Conservation (phyloP, 2,113 vertebrate species). For the Corythaeola cristata region DNA sequence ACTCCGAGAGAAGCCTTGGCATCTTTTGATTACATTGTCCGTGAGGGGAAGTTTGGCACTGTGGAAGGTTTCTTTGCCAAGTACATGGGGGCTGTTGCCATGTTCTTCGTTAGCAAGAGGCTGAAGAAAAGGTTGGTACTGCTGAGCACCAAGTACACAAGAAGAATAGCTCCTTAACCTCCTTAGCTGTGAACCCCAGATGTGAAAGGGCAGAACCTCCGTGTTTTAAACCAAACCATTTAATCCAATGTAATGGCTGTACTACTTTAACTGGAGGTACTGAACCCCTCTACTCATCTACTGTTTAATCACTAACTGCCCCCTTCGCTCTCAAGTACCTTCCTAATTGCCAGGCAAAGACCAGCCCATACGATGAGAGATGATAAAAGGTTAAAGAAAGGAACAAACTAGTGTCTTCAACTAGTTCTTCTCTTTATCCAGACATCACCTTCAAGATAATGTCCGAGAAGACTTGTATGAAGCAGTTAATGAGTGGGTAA, state of each 20-base stretch:
- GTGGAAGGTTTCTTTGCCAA: slow-evolving; percentile 92
- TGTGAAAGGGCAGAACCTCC: background rate
- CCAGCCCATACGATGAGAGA: background rate
- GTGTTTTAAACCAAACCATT: background rate
- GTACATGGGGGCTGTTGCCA: slow-evolving; percentile 90
- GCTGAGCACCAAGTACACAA: background rate
- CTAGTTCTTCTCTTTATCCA: slow-evolving; percentile 37
- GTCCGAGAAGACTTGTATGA: slow-evolving; percentile 92
- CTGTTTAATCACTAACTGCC: background rate
- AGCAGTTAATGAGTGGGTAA: slow-evolving; percentile 89
- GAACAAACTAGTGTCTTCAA: background rate
- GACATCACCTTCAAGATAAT: slow-evolving; percentile 88
- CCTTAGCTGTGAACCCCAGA: background rate
- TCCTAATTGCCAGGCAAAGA: background rate
- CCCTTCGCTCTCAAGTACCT: background rate
- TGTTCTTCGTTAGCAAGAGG: slow-evolving; percentile 92
- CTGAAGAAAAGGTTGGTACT: slow-evolving; percentile 86
- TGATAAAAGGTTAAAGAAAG: background rate
- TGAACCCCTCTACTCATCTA: background rate
- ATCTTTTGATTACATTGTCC: slow-evolving; percentile 97
- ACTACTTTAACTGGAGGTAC: background rate
- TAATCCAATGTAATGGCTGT: background rate
- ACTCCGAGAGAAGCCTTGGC: slow-evolving; percentile 87
- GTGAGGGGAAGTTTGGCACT: slow-evolving; percentile 89
- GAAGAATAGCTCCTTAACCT: background rate